Percentiles rank a stretch among this genome's conserved stretches.
Evolutionary conservation across 1,140 invertebrate species (phyloP).

Genomic region (Antheraea pernyi): DNA sequence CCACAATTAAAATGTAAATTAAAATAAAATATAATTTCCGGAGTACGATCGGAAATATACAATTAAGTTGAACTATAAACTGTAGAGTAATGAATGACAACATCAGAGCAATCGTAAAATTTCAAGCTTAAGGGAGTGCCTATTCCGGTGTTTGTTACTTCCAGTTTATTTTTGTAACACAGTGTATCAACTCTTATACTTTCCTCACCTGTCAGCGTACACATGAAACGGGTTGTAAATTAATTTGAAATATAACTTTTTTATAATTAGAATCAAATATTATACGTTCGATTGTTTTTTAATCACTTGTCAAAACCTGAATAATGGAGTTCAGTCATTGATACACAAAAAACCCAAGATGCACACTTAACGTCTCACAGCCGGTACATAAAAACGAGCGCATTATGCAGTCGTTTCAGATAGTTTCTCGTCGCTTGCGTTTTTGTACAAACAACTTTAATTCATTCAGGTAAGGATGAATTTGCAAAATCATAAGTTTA

Average conservation of each 20-base stretch:
- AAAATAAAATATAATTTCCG: background rate
- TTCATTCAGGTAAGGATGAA: too few species aligned
- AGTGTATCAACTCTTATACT: background rate
- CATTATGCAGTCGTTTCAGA: too few species aligned
- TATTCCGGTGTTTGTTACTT: slow-evolving; percentile 4
- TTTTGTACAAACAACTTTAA: too few species aligned
- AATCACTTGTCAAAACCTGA: background rate
- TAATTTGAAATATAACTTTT: too few species aligned
- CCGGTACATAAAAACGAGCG: too few species aligned
- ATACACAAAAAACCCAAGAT: too few species aligned
- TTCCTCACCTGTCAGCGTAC: slow-evolving; percentile 8
- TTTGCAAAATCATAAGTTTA: too few species aligned
- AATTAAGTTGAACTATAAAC: slow-evolving; percentile 52
- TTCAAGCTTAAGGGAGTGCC: slow-evolving; percentile 48
- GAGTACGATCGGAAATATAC: slow-evolving; percentile 46
- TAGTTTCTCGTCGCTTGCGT: too few species aligned
- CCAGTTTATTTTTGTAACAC: background rate
- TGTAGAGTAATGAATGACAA: slow-evolving; percentile 38
- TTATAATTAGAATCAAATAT: background rate
- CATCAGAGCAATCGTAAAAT: slow-evolving; percentile 70
- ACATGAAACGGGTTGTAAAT: background rate
- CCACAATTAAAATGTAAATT: background rate
- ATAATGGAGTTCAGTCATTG: too few species aligned
- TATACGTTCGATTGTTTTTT: background rate
- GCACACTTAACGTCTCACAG: too few species aligned